phyloP scores from a whole-genome alignment of 2,888 invertebrate species.

The Cloeon dipterum region DNA sequence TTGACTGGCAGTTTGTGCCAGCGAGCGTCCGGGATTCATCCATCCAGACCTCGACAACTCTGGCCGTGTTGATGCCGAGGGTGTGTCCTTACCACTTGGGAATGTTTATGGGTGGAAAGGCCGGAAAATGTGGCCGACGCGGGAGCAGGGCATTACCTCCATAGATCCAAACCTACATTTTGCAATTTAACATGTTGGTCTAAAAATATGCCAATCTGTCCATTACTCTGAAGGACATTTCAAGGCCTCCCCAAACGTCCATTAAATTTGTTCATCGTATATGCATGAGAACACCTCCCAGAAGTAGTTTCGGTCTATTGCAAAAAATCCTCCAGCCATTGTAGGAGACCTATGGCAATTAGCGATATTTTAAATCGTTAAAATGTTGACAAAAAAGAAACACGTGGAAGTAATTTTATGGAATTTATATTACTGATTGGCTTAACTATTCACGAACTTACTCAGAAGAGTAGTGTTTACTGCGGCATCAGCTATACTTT shows the following conservation, averaged over 20 bases:
- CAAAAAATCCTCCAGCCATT: slow-evolving; percentile 97
- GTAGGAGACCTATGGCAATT: slow-evolving; percentile 77
- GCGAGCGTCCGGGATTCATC: slow-evolving; percentile 85
- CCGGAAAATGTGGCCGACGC: slow-evolving; percentile 89
- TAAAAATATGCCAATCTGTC: slow-evolving; percentile 22
- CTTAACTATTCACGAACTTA: no score
- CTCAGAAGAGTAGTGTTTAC: no score
- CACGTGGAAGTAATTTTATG: no score
- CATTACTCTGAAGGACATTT: slow-evolving; percentile 89
- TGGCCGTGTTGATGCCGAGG: slow-evolving; percentile 88
- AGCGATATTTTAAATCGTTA: no score
- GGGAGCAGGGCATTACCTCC: slow-evolving; percentile 84
- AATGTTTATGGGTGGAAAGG: slow-evolving; percentile 85
- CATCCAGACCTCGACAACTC: slow-evolving; percentile 95
- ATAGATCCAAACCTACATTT: no score
- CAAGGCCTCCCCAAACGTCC: slow-evolving; percentile 93
- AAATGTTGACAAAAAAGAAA: no score
- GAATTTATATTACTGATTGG: no score
- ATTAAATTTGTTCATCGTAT: slow-evolving; percentile 89
- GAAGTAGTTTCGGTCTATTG: slow-evolving; percentile 77
- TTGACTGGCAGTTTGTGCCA: no score
- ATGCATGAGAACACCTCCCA: no score
- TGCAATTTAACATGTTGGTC: no score
- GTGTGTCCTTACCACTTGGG: slow-evolving; percentile 71
- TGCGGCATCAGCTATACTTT: no score